Evolutionary conservation across 2,113 vertebrate genomes (phyloP).

Genomic region (Acanthisitta chloris): DNA sequence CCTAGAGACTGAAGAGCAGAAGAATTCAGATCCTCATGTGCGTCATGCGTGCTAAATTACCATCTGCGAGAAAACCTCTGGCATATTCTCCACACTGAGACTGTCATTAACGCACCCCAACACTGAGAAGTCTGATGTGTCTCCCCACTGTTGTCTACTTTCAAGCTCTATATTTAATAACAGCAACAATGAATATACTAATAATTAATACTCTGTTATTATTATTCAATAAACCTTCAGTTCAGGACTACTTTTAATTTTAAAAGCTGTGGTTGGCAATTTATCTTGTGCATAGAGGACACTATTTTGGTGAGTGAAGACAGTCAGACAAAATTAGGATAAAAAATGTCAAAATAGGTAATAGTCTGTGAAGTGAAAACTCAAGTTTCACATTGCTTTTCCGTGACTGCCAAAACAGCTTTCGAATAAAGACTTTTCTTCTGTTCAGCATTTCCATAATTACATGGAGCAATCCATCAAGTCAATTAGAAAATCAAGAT

Average conservation of each 20-base stretch:
- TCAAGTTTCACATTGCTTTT: not conserved
- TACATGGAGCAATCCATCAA: not conserved
- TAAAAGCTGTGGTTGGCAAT: not conserved
- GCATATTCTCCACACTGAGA: not conserved
- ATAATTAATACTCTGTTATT: not conserved
- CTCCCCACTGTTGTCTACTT: not conserved
- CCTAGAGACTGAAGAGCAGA: constrained; percentile 23
- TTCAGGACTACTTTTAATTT: not conserved
- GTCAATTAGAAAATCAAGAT: not conserved
- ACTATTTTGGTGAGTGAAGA: not conserved
- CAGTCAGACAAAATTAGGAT: not conserved
- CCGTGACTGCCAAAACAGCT: not conserved
- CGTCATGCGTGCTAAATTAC: not conserved
- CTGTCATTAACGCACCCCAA: not conserved
- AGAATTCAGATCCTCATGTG: constrained; percentile 2
- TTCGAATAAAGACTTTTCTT: not conserved
- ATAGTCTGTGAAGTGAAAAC: not conserved
- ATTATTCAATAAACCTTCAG: not conserved
- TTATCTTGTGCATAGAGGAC: not conserved
- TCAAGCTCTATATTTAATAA: not conserved
- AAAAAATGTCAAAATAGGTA: not conserved
- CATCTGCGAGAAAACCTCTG: not conserved
- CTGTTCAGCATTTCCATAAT: not conserved
- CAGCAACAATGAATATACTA: not conserved
- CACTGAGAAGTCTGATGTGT: not conserved